Percentiles rank a stretch among this genome's conserved stretches.
Evolutionary conservation across 2,888 invertebrate species (phyloP).

Genomic region (Noctua pronuba): DNA sequence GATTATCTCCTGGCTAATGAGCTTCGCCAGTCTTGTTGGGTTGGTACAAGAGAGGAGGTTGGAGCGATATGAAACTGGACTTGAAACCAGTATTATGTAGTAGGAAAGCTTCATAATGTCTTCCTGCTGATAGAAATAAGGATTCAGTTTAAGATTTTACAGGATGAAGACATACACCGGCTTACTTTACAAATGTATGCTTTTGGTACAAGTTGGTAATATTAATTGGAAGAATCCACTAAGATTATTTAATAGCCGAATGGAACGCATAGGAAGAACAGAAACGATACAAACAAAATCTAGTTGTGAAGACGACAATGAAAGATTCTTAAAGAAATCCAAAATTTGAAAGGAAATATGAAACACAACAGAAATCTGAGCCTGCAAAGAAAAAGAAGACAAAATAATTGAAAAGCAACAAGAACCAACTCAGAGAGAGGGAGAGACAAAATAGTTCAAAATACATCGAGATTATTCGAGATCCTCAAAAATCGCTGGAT

Average conservation of each 20-base stretch:
- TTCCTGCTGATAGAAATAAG: background rate
- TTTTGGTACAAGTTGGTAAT: background rate
- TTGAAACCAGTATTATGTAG: background rate
- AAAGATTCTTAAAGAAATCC: background rate
- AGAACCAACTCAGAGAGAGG: background rate
- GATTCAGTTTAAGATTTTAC: background rate
- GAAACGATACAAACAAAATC: background rate
- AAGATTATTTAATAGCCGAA: background rate
- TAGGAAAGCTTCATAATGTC: background rate
- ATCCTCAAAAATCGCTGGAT: slow-evolving; percentile 51
- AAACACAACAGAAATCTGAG: background rate
- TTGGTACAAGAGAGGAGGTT: slow-evolving; percentile 64
- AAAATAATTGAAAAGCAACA: background rate
- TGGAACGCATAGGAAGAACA: background rate
- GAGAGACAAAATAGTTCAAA: background rate
- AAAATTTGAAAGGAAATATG: background rate
- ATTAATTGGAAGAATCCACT: background rate
- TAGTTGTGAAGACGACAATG: no score
- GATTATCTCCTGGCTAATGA: slow-evolving; percentile 88
- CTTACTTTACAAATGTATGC: background rate
- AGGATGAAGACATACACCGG: background rate
- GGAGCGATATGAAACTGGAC: slow-evolving; percentile 31
- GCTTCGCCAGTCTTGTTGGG: slow-evolving; percentile 77
- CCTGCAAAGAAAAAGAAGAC: background rate
- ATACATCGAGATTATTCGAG: background rate